These are phyloP conservation scores for Parapsyche elsis DNA, from an alignment of 1,140 invertebrate genomes.

Conservation along the genomic window DNA sequence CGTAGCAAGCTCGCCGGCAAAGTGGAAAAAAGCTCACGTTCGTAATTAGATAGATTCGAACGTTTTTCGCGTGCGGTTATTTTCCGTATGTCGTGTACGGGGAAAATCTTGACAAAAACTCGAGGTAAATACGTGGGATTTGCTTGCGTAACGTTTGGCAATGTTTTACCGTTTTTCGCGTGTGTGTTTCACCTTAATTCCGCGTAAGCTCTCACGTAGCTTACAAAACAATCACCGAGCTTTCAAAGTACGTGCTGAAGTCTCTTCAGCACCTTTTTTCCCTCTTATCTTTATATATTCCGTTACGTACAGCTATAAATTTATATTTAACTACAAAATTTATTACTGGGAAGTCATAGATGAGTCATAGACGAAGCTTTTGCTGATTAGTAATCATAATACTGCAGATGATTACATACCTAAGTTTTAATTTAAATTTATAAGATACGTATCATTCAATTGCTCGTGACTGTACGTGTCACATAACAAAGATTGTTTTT, in stretches of 20 bases:
- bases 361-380: no score
- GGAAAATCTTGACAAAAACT: neutral
- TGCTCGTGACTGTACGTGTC: no score
- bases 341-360: no score
- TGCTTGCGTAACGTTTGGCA: neutral
- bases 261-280: neutral
- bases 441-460: no score
- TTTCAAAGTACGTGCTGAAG: slow-evolving; percentile 23
- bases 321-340: no score
- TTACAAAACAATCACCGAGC: slow-evolving; percentile 28
- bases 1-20: neutral
- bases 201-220: slow-evolving; percentile 26
- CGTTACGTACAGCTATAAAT: no score
- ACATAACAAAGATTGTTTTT: no score
- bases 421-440: no score
- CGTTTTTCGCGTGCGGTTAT: neutral
- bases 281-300: no score
- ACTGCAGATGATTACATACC: no score
- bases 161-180: slow-evolving; percentile 2
- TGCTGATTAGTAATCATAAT: no score
- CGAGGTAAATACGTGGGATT: neutral
- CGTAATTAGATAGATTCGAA: neutral
- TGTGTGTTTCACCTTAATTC: slow-evolving; percentile 26
- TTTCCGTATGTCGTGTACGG: neutral
- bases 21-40: slow-evolving; percentile 20